Conservation (phyloP, 2,888 invertebrate genomes). For the Alcis repandata region DNA sequence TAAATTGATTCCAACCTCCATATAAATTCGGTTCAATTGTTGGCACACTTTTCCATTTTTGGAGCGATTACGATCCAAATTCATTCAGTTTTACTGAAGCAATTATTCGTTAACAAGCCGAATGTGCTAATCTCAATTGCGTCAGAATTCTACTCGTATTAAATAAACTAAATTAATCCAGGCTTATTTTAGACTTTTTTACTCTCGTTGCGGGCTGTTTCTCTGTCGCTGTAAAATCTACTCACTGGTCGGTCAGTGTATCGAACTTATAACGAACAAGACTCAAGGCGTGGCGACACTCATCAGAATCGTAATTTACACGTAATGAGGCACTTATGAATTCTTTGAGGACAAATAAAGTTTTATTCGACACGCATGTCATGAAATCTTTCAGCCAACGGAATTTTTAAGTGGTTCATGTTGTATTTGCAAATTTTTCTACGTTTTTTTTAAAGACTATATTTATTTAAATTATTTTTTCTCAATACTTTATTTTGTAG, state of each 20-base stretch:
- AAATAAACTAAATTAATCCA: too few relatives aligned
- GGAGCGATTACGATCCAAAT: neutral
- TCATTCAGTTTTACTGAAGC: neutral
- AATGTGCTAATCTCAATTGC: neutral
- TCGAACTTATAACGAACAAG: slow-evolving; percentile 36
- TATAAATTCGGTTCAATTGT: neutral
- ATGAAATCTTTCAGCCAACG: neutral
- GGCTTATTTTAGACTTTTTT: neutral
- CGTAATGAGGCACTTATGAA: slow-evolving; percentile 18
- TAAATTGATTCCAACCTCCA: neutral
- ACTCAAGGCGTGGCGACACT: slow-evolving; percentile 39
- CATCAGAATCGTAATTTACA: slow-evolving; percentile 27
- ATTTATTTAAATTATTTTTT: too few relatives aligned
- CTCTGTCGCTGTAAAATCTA: neutral
- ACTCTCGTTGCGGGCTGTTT: too few relatives aligned
- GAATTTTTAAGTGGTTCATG: too few relatives aligned
- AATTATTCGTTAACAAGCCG: neutral
- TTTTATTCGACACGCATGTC: slow-evolving; percentile 15
- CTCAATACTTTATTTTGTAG: too few relatives aligned
- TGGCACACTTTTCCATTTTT: neutral
- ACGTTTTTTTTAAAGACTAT: too few relatives aligned
- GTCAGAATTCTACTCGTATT: neutral
- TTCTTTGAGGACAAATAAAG: slow-evolving; percentile 4
- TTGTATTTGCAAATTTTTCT: too few relatives aligned
- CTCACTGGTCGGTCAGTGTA: slow-evolving; percentile 24